These are phyloP conservation scores for Myotis daubentonii DNA, from an alignment of 2,797 vertebrate species.

Conservation along the genomic window DNA sequence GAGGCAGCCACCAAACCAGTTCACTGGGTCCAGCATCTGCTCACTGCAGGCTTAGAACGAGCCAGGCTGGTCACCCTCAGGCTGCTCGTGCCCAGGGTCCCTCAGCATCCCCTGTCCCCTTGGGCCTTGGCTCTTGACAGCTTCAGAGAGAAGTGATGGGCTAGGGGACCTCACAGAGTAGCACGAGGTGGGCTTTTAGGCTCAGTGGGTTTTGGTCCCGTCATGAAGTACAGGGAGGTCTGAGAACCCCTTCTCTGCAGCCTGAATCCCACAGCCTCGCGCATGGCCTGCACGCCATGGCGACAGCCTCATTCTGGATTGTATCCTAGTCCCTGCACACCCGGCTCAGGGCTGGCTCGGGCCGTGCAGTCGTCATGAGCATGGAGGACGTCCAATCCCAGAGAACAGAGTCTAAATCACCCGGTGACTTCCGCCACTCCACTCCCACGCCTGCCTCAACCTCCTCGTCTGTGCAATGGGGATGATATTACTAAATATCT, in stretches of 20 bases:
- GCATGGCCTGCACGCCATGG: accelerated
- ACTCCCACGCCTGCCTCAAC: background rate
- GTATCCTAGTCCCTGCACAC: background rate
- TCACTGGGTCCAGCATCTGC: accelerated
- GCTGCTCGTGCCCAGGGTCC: background rate
- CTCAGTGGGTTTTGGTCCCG: background rate
- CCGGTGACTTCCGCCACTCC: no score
- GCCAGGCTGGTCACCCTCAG: accelerated
- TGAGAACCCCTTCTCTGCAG: background rate
- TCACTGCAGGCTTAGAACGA: background rate
- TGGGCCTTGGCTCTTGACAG: background rate
- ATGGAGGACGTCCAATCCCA: background rate
- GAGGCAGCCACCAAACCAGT: no score
- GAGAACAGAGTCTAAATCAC: background rate
- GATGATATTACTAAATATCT: background rate
- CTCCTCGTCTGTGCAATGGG: background rate
- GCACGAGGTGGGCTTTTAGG: no score
- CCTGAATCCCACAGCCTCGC: background rate
- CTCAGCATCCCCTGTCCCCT: background rate
- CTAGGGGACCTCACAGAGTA: background rate
- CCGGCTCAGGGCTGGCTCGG: background rate
- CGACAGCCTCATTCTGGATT: background rate
- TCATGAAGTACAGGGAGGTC: background rate
- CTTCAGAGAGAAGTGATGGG: background rate
- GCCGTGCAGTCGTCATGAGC: background rate